These are phyloP conservation scores for Listronotus oregonensis DNA, from an alignment of 1,140 invertebrate genomes.

Conservation along the genomic window DNA sequence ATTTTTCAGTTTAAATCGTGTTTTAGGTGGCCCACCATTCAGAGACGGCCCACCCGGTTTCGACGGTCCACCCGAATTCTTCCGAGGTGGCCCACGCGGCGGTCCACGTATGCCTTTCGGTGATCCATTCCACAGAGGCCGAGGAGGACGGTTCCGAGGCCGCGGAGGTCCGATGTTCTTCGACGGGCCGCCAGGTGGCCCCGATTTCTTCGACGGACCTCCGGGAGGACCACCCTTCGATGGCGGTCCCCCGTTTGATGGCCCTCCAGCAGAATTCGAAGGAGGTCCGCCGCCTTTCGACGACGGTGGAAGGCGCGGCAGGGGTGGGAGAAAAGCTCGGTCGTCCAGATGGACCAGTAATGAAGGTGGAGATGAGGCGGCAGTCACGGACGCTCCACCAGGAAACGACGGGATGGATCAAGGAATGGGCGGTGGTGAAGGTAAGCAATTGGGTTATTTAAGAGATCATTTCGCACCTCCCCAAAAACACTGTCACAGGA, in stretches of 20 bases:
- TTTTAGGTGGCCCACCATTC: slow-evolving; percentile 40
- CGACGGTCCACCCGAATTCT: slow-evolving; percentile 48
- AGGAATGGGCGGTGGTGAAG: slow-evolving; percentile 7
- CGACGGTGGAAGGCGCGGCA: background rate
- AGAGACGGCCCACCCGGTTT: slow-evolving; percentile 43
- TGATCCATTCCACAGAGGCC: slow-evolving; percentile 6
- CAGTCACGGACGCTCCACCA: background rate
- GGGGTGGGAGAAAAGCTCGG: background rate
- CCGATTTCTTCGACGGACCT: slow-evolving; percentile 20
- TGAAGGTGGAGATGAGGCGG: background rate
- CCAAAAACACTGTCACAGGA: too few relatives aligned
- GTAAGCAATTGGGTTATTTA: background rate
- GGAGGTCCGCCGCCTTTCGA: slow-evolving; percentile 11
- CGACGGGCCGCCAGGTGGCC: slow-evolving; percentile 26
- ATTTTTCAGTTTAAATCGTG: background rate
- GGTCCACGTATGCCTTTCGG: slow-evolving; percentile 18
- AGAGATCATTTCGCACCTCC: background rate
- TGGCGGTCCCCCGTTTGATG: slow-evolving; percentile 30
- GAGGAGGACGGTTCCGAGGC: slow-evolving; percentile 20
- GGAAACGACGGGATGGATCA: slow-evolving; percentile 12
- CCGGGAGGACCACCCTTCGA: slow-evolving; percentile 30
- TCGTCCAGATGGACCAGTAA: background rate
- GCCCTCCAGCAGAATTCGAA: slow-evolving; percentile 28
- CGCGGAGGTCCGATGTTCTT: slow-evolving; percentile 13
- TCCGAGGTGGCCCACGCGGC: slow-evolving; percentile 39